Evolutionary conservation across 1,140 invertebrate species (phyloP), one percentile per base, ranked within the genome.

Genomic region (Andricus grossulariae): DNA sequence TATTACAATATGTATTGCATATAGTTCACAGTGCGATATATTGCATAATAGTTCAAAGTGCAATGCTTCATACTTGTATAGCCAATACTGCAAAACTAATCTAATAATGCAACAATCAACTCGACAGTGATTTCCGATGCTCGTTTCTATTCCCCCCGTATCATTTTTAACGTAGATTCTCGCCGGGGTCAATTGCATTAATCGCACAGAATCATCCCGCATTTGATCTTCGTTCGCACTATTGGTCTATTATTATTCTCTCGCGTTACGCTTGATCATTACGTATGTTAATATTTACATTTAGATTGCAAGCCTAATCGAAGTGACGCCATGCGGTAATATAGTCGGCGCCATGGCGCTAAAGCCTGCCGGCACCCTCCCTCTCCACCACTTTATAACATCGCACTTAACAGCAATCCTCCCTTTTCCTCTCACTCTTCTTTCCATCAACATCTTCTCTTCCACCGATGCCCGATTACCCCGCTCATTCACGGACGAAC

Each of bases 221-320:
- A 10, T 66, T 39, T 71, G n/a, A 55, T 55, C 66, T 32, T 71
- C 51, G 49, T 55, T 73, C 55, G 54, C 73, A 75, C 66, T 50
- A 71, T 76, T 75, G 57, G 73, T 82, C 80, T 84, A 83, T 85
- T 84, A 80, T 83, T 77, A 82, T 84, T 82, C 77, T 45, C 81
- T 71, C 66, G 55, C 75, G 57, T 77, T 83, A 82, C 84, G 83
- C 80, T 81, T 80, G 84, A 87, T 89, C 88, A 88, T 90, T 89
- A 88, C 86, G 84, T 87, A 89, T 88, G 87, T 88, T 88, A 89
- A 89, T 90, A 90, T 90, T 89, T 90, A 90, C 89, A 88, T 90
- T 89, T 88, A 89, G 89, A 89, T 89, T 89, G 88, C 88, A 82
- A 84, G 80, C 87, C 89, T 89, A 89, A 90, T 90, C 88, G 86